Base-by-base conservation (phyloP, 2,113 vertebrate genomes). In the Cavia aperea region DNA sequence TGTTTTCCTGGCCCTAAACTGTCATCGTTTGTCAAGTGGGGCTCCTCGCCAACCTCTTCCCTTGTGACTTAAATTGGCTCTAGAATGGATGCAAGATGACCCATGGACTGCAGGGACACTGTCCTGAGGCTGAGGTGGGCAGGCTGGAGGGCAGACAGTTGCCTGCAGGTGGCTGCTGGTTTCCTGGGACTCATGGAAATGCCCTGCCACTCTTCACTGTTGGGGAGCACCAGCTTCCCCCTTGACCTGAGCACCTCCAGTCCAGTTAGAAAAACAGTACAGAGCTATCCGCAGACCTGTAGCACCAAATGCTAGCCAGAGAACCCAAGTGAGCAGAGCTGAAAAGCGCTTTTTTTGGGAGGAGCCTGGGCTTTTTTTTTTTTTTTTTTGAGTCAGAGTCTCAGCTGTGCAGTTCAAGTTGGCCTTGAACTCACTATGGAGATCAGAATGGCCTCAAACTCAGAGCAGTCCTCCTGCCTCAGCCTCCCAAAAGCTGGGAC, bases 51-150 rank as follows among this genome's bases (percentile, higher is more conserved):
- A 88, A 0, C 23, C 6, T 46, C 43, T 85, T 93, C 12, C 43
- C 81, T 90, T 3, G 0, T 92, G 91, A 94, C 66, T 88, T 89
- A n/a, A 84, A 26, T 94, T 63, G 43, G n/a, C 72, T 92, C 12
- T 18, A 86, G 91, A 60, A 33, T 68, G 46, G 39, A 31, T 85
- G 92, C 26, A 75, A 51, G 46, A 56, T 70, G 33, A n/a, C 36
- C 24, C 33, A 3, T 4, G 33, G 83, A 19, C 43, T 81, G 39
- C 36, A 15, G 56, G 43, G 51, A 95, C 92, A 78, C 46, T 16
- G 54, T 36, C 51, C 1, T 29, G 43, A 56, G 39, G 23, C 1
- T 29, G 43, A 56, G 39, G 31, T n/a, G 33, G 31, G 36, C 1
- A 21, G 54, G 60, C 19, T 56, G 0, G 2, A 21, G 29, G 73